A percentile compares a stretch with the other conserved stretches of the same genome.
phyloP scores from a whole-genome alignment of 2,113 vertebrate genomes.

The Pyrgilauda ruficollis region DNA sequence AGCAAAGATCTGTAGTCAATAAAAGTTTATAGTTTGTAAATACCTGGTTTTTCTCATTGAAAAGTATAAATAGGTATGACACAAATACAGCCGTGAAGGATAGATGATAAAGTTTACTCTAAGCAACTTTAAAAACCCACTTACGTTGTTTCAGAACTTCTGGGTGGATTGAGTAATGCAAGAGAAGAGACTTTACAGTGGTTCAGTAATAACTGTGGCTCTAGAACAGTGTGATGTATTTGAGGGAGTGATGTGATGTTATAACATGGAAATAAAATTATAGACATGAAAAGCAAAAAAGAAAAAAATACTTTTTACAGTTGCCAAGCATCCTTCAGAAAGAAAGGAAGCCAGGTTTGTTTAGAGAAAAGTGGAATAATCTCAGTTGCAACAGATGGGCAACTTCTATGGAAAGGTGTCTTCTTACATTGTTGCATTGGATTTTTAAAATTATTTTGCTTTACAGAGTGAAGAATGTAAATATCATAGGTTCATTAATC shows the following conservation, averaged over 20 bases:
- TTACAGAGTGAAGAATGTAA: not conserved
- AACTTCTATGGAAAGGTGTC: rapidly evolving
- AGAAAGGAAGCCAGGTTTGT: not conserved
- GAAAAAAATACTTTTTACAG: not conserved
- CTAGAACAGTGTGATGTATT: not conserved
- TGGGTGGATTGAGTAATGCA: not conserved
- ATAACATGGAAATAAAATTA: not conserved
- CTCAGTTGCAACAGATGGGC: not conserved
- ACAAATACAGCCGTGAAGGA: not conserved
- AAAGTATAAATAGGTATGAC: not conserved
- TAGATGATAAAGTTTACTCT: not conserved
- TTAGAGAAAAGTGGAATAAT: not conserved
- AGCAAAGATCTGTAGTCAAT: not conserved
- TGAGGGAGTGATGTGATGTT: not conserved
- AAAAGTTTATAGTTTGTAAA: not conserved
- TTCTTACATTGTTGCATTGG: rapidly evolving
- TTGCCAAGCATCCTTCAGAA: not conserved
- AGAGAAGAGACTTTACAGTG: not conserved
- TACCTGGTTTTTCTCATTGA: not conserved
- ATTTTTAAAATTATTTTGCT: not conserved
- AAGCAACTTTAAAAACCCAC: rapidly evolving
- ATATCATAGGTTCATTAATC: not conserved
- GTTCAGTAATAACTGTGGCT: not conserved
- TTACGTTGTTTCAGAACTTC: not conserved
- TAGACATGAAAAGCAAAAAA: not conserved